Conservation (phyloP, 1,140 invertebrate species). For the Brachystomella parvula region DNA sequence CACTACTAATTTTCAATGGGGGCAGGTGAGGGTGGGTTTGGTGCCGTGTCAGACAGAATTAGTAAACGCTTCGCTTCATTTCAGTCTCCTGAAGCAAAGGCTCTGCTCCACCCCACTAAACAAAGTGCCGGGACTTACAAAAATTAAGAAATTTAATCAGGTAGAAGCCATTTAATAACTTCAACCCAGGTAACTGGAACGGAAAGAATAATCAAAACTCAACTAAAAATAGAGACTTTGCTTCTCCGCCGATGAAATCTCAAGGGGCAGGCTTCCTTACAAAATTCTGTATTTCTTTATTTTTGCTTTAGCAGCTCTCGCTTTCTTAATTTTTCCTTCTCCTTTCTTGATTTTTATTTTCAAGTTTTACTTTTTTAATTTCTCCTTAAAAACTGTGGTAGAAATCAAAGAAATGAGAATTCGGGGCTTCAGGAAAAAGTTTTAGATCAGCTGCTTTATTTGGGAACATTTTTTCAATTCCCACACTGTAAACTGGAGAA, state of each 20-base stretch:
- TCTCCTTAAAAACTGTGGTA: not conserved
- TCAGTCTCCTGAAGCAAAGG: not conserved
- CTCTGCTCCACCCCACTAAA: not conserved
- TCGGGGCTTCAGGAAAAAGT: not conserved
- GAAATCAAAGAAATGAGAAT: no score
- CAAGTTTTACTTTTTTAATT: not conserved
- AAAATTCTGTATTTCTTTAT: not conserved
- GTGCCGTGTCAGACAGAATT: constrained; percentile 3
- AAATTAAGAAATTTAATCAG: constrained; percentile 4
- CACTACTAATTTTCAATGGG: no score
- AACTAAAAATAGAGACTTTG: not conserved
- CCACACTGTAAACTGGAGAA: no score
- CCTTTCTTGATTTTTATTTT: not conserved
- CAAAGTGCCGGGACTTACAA: not conserved
- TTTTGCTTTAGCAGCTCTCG: not conserved
- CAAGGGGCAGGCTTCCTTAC: not conserved
- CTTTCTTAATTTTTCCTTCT: not conserved
- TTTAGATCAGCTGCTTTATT: not conserved
- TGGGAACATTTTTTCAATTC: no score
- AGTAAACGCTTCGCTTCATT: not conserved
- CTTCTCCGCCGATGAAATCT: not conserved
- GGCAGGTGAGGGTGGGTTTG: not conserved
- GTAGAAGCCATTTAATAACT: constrained; percentile 10
- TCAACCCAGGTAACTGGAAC: not conserved
- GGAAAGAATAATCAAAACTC: not conserved